Conservation (phyloP, 2,113 vertebrate species). For the Melanocharis versteri region DNA sequence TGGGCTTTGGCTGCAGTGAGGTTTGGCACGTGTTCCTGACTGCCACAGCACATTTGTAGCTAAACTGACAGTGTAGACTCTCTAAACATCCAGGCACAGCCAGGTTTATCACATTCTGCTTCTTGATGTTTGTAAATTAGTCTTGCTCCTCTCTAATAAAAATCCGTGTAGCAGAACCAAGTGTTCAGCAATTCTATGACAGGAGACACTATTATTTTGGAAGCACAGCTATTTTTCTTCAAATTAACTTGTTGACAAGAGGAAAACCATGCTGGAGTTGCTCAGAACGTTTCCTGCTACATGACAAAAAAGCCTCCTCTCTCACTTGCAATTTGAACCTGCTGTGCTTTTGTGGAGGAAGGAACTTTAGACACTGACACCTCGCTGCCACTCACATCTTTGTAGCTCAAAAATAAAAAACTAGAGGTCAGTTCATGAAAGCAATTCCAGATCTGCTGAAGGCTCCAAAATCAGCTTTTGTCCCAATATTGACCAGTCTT, state of each 20-base stretch:
- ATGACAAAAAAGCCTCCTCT: neutral
- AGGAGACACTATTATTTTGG: constrained; percentile 22
- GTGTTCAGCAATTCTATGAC: constrained; percentile 14
- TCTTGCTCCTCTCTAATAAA: constrained; percentile 45
- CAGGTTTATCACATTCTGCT: neutral
- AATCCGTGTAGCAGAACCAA: constrained; percentile 38
- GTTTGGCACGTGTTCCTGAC: neutral
- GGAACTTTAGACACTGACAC: neutral
- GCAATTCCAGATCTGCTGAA: neutral
- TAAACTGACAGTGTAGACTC: neutral
- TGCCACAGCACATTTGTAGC: constrained; percentile 4
- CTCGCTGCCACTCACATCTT: neutral
- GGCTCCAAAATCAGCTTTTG: neutral
- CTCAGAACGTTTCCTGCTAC: neutral
- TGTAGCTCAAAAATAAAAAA: neutral
- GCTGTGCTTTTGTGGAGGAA: neutral
- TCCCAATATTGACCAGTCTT: neutral
- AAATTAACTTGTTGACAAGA: constrained; percentile 42
- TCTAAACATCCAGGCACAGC: neutral
- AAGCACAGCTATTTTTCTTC: constrained; percentile 26
- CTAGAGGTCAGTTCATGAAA: neutral
- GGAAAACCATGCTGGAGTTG: constrained; percentile 2
- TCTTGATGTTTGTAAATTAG: constrained; percentile 40
- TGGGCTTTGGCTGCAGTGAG: neutral
- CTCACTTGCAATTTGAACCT: neutral